phyloP scores from a whole-genome alignment of 2,888 invertebrate species.

The Sphecodes monilicornis region DNA sequence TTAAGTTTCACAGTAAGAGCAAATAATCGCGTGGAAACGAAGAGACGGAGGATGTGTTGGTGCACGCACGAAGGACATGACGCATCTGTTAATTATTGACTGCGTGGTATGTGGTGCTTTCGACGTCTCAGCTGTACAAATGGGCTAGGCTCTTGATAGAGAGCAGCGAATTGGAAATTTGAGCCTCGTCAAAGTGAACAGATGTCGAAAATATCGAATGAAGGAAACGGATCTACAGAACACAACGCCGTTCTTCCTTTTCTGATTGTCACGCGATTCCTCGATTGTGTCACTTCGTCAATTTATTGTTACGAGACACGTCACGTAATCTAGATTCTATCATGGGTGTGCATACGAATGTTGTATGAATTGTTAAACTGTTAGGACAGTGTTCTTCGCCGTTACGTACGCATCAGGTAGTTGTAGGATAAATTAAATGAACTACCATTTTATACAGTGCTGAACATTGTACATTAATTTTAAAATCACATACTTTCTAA shows the following conservation, averaged over 20 bases:
- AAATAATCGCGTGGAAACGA: not conserved
- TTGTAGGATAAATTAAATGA: not conserved
- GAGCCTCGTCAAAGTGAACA: not conserved
- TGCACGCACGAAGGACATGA: constrained; percentile 73
- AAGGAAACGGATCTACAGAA: constrained; percentile 10
- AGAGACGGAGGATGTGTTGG: not conserved
- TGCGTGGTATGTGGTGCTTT: constrained; percentile 37
- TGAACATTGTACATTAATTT: not conserved
- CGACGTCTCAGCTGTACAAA: constrained; percentile 78
- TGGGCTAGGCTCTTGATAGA: constrained; percentile 45
- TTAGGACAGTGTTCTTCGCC: not conserved
- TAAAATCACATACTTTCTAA: not conserved
- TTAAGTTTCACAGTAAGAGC: not conserved
- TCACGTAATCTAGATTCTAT: constrained; percentile 6
- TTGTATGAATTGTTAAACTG: not conserved
- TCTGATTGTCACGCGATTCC: constrained; percentile 53
- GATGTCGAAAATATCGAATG: constrained; percentile 26
- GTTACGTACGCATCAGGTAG: not conserved
- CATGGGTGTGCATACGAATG: not conserved
- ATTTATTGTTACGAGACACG: constrained; percentile 30
- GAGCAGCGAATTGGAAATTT: constrained; percentile 32
- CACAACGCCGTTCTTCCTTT: constrained; percentile 21
- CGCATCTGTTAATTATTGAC: constrained; percentile 74
- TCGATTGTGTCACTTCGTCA: constrained; percentile 12
- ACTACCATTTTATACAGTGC: no score